Evolutionary conservation across 1,140 invertebrate genomes (phyloP), one percentile per base, ranked within the genome.

Genomic region (Drosophila nebulosa): DNA sequence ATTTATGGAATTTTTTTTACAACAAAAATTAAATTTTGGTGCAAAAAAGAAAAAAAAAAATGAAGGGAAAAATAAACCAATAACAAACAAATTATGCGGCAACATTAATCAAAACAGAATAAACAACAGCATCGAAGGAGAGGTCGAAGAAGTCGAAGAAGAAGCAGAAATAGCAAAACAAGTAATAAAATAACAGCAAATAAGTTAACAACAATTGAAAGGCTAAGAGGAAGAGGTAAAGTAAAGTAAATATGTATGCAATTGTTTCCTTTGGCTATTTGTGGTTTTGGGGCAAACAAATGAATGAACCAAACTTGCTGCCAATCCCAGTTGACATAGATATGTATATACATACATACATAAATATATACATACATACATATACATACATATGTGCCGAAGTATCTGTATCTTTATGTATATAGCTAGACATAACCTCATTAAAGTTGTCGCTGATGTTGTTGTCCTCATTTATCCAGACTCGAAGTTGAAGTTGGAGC

Each of bases 381-480:
- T 7, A 51, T 21, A 57, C 60, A 50, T 12, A 51, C 7, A 36
- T 50, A 42, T 3, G 52, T 27, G 30, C 14, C 32, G 2, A 59
- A 0, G 21, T 16, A 57, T 55, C 58, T 18, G 22, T 36, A 51
- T 1, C 51, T 27, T 21, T 16, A 50, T 16, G 27, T 55, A 69
- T 21, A 64, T 36, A 18, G 32, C 80, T 79, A 74, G 80, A 66
- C 62, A 85, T 80, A 84, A 84, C 77, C 80, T 86, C 81, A 86
- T 84, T 84, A 86, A 84, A 84, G 77, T 86, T 84, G 79, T 85
- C 79, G 80, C 72, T 79, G 80, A 46, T 46, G 39, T 76, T 76
- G 80, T 85, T 84, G 80, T 85, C 80, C 80, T 80, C 80, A 84
- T 85, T 84, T 79, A 84, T 84, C 81, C 73, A 77, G 72, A 78